These are phyloP conservation scores for Abscondita cerata DNA, from an alignment of 2,888 invertebrate species.

Conservation along the genomic window DNA sequence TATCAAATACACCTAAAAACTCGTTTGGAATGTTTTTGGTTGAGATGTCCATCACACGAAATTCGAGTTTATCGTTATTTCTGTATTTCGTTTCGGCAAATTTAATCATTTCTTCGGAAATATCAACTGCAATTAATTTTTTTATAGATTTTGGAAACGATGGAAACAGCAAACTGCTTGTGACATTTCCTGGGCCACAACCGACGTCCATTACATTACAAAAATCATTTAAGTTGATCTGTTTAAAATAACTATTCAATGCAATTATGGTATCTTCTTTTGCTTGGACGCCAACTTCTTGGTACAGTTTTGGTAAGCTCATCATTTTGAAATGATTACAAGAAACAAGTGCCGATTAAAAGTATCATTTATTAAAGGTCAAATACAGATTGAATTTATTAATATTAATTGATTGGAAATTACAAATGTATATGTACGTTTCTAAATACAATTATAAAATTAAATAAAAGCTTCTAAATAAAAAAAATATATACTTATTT, in stretches of 20 bases:
- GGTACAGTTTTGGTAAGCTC: no score
- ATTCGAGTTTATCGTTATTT: not conserved
- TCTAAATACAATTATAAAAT: no score
- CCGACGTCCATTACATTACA: not conserved
- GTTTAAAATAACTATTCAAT: not conserved
- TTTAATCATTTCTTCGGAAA: not conserved
- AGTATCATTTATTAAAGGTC: no score
- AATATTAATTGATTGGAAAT: no score
- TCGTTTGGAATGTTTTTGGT: not conserved
- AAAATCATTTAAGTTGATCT: not conserved
- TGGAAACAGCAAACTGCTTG: not conserved
- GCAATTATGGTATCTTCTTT: no score
- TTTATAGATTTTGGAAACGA: not conserved
- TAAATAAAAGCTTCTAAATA: no score
- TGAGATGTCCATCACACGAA: not conserved
- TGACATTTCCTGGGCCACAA: not conserved
- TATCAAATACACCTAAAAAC: not conserved
- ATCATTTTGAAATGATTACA: no score
- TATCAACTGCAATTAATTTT: not conserved
- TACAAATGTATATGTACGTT: no score
- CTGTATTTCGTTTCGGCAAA: not conserved
- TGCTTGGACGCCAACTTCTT: no score
- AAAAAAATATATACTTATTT: no score
- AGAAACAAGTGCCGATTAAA: no score
- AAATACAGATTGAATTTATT: no score